Percentiles rank a stretch among this genome's conserved stretches.
phyloP scores from a whole-genome alignment of 2,113 vertebrate genomes.

The Aplodontia rufa region DNA sequence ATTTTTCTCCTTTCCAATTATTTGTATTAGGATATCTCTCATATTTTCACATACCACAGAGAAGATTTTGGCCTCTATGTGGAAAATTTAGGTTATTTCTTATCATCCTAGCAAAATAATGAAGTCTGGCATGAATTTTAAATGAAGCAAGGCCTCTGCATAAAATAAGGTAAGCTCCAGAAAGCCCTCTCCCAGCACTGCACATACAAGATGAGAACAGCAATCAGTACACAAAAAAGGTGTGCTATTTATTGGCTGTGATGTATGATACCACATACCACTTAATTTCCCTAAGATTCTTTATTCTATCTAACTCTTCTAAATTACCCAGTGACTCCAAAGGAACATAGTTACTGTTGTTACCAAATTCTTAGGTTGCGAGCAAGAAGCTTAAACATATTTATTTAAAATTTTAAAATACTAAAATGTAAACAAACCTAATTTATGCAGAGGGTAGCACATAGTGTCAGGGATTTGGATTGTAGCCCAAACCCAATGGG shows the following conservation, averaged over 20 bases:
- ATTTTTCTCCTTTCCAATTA: not conserved
- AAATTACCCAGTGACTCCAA: not conserved
- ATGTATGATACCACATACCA: not conserved
- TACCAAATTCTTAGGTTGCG: not conserved
- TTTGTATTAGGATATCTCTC: conserved; percentile 1
- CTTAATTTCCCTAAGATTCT: not conserved
- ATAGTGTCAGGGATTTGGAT: not conserved
- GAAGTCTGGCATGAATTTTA: conserved; percentile 31
- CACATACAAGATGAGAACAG: not conserved
- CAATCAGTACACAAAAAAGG: not conserved
- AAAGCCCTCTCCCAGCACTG: not conserved
- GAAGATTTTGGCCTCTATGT: not conserved
- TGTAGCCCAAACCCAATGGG: not conserved
- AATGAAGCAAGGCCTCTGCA: conserved; percentile 9
- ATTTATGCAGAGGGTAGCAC: not conserved
- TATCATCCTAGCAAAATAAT: conserved; percentile 40
- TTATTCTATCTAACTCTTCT: not conserved
- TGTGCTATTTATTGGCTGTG: not conserved
- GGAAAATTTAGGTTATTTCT: conserved; percentile 32
- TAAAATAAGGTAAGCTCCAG: conserved; percentile 10
- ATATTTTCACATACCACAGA: conserved; percentile 26
- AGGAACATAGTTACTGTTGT: not conserved
- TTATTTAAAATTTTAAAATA: conserved; percentile 48
- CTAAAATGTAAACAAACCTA: conserved; percentile 24
- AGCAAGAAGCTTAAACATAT: not conserved